Conservation (phyloP, 2,888 invertebrate genomes). For the Acronicta aceris region DNA sequence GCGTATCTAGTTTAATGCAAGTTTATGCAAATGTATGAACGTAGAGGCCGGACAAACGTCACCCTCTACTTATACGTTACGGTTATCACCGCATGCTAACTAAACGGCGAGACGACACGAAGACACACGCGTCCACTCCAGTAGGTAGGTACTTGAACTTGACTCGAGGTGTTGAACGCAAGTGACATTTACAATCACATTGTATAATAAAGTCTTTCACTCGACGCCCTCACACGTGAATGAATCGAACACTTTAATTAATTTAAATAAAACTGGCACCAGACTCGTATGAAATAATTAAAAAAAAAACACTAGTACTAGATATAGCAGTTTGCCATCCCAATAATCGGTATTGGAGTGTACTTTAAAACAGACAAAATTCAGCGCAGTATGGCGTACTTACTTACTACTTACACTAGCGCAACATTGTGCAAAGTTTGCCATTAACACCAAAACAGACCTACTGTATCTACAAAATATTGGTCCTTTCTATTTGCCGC, state of each 20-base stretch:
- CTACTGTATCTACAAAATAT: too few relatives aligned
- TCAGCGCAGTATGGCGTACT: too few relatives aligned
- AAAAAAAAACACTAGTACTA: neutral
- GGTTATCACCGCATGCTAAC: conserved; percentile 49
- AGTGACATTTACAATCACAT: conserved; percentile 50
- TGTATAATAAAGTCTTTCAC: conserved; percentile 49
- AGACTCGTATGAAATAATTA: neutral
- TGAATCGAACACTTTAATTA: conserved; percentile 6
- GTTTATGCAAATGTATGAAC: conserved; percentile 73
- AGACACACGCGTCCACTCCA: conserved; percentile 58
- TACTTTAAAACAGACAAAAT: too few relatives aligned
- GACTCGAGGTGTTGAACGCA: conserved; percentile 69
- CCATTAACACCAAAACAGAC: too few relatives aligned
- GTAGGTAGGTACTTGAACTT: conserved; percentile 85
- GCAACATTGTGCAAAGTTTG: too few relatives aligned
- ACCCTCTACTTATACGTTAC: conserved; percentile 63
- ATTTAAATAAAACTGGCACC: neutral
- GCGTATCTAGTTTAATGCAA: conserved; percentile 69
- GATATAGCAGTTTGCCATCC: too few relatives aligned
- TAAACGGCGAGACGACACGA: conserved; percentile 73
- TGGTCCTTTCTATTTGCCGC: too few relatives aligned
- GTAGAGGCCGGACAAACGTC: conserved; percentile 70
- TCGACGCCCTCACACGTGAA: conserved; percentile 8
- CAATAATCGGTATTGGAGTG: too few relatives aligned
- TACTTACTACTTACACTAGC: too few relatives aligned